phyloP scores from a whole-genome alignment of 1,140 invertebrate genomes.

The Ips typographus region DNA sequence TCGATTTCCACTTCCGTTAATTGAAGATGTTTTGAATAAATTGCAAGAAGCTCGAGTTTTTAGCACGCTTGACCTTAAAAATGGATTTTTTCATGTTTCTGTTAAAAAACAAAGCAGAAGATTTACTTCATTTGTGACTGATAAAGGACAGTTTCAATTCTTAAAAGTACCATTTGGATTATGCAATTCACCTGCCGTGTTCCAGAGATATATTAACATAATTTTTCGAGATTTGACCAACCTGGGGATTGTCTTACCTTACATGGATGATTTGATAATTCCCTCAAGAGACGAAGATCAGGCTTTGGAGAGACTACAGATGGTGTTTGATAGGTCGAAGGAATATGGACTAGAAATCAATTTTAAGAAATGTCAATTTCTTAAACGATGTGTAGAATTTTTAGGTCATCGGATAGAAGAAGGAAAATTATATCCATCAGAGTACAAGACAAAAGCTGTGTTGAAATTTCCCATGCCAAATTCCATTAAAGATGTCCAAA shows the following conservation, averaged over 20 bases:
- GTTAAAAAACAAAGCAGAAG: conserved; percentile 40
- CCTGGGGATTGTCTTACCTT: conserved; percentile 37
- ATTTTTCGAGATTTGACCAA: conserved; percentile 42
- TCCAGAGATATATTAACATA: conserved; percentile 37
- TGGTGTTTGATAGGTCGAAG: conserved; percentile 39
- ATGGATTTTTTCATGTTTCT: conserved; percentile 49
- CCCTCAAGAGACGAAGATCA: conserved; percentile 30
- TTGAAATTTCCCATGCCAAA: conserved; percentile 44
- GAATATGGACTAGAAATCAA: conserved; percentile 50
- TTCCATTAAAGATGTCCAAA: conserved; percentile 18
- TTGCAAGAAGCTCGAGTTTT: conserved; percentile 38
- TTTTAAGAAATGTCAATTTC: conserved; percentile 46
- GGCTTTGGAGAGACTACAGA: conserved; percentile 27
- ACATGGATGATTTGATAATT: conserved; percentile 42
- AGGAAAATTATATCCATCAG: conserved; percentile 39
- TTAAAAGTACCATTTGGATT: conserved; percentile 43
- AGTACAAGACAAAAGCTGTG: conserved; percentile 47
- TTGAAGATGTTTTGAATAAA: conserved; percentile 39
- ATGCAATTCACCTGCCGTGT: conserved; percentile 32
- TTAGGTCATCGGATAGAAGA: conserved; percentile 31
- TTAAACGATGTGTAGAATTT: conserved; percentile 30
- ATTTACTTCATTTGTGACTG: conserved; percentile 43
- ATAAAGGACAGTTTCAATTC: conserved; percentile 43
- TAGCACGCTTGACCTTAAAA: conserved; percentile 44
- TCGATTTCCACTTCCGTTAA: conserved; percentile 42